Percentiles rank a stretch among this genome's conserved stretches.
These are phyloP conservation scores for Auanema sp. DNA, from an alignment of 2,888 invertebrate genomes.

Conservation along the genomic window DNA sequence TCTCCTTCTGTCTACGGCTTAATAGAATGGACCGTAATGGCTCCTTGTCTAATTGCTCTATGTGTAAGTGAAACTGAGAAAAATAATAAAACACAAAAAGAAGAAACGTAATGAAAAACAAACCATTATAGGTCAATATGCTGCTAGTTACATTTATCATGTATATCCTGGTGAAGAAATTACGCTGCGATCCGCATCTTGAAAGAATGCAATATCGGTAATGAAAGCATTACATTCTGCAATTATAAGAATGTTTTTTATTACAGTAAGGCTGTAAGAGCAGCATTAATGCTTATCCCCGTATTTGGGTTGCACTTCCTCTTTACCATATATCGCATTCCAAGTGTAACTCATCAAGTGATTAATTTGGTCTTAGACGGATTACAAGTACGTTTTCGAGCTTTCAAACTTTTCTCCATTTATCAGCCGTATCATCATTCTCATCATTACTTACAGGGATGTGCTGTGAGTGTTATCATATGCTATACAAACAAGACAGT, in stretches of 20 bases:
- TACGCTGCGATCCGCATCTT: conserved; percentile 66
- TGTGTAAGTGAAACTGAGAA: conserved; percentile 52
- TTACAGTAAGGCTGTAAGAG: conserved; percentile 68
- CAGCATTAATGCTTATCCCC: conserved; percentile 68
- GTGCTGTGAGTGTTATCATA: conserved; percentile 52
- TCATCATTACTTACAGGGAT: conserved; percentile 36
- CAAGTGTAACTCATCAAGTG: conserved; percentile 65
- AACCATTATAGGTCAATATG: conserved; percentile 55
- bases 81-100: too few relatives aligned
- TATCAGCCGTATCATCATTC: not conserved
- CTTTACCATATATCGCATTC: conserved; percentile 67
- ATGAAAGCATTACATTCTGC: conserved; percentile 5
- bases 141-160: conserved; percentile 64
- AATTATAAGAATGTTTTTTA: not conserved
- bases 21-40: conserved; percentile 66
- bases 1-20: conserved; percentile 28
- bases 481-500: conserved; percentile 56
- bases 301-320: conserved; percentile 69
- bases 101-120: conserved; percentile 10
- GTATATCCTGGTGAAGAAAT: conserved; percentile 65
- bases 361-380: conserved; percentile 67
- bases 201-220: conserved; percentile 69
- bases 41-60: conserved; percentile 65
- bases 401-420: conserved; percentile 1
- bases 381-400: conserved; percentile 63